Percentiles rank a stretch among this genome's conserved stretches.
Conservation (phyloP, 2,888 invertebrate genomes). For the Eristalis tenax region DNA sequence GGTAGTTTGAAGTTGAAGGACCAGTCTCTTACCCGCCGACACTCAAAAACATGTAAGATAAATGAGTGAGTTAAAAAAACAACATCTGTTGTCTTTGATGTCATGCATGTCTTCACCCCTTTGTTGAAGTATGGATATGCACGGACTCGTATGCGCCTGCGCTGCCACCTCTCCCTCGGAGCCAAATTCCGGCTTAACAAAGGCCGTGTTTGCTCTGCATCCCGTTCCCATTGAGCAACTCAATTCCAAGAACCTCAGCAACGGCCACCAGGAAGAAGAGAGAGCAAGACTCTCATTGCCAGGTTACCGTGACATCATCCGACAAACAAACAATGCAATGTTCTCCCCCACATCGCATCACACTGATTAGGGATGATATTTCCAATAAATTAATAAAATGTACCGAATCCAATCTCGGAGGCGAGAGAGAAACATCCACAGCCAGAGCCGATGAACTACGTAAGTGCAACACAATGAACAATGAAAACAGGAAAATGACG, state of each 20-base stretch:
- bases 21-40: too few species aligned
- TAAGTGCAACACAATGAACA: slow-evolving; percentile 50
- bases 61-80: too few species aligned
- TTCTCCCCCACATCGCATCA: slow-evolving; percentile 21
- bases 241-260: not conserved
- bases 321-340: slow-evolving; percentile 17
- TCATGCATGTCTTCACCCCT: not conserved
- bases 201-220: not conserved
- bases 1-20: too few species aligned
- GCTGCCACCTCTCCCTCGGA: not conserved
- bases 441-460: slow-evolving; percentile 4
- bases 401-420: slow-evolving; percentile 47
- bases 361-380: slow-evolving; percentile 61
- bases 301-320: not conserved
- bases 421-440: not conserved
- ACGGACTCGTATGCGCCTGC: not conserved
- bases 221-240: not conserved
- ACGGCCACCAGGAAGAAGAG: not conserved
- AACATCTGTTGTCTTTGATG: not conserved
- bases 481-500: slow-evolving; percentile 65
- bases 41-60: too few species aligned
- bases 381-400: slow-evolving; percentile 62
- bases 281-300: not conserved
- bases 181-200: not conserved
- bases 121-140: not conserved